A percentile compares a stretch with the other conserved stretches of the same genome.
Conservation (phyloP, 2,888 invertebrate species). For the Tetragonula carbonaria region DNA sequence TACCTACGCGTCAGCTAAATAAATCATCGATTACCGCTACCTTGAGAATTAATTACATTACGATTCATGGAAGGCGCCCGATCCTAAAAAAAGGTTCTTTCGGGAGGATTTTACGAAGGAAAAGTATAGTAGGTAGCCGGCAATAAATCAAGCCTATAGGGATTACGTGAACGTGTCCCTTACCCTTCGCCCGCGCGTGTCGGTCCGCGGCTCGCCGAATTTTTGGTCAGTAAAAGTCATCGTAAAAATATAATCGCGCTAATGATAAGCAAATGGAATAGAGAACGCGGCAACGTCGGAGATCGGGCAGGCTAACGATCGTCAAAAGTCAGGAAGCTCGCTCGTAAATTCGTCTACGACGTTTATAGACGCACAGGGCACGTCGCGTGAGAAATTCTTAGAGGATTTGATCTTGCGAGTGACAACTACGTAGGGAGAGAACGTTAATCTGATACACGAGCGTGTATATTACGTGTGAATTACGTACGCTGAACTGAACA, state of each 20-base stretch:
- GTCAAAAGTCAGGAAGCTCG: constrained; percentile 81
- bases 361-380: constrained; percentile 77
- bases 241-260: constrained; percentile 68
- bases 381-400: constrained; percentile 75
- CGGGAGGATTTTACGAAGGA: constrained; percentile 1
- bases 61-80: background rate
- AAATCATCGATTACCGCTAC: background rate
- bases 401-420: constrained; percentile 64
- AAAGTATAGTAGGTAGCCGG: constrained; percentile 47
- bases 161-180: constrained; percentile 12
- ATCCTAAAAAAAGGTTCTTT: background rate
- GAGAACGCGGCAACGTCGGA: constrained; percentile 50
- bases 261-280: constrained; percentile 70
- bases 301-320: constrained; percentile 59
- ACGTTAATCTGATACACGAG: constrained; percentile 46
- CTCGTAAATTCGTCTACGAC: constrained; percentile 81
- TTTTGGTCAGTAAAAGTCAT: constrained; percentile 60
- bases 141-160: constrained; percentile 45
- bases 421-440: background rate
- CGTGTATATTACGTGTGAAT: constrained; percentile 40
- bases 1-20: background rate
- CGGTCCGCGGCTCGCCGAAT: constrained; percentile 36
- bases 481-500: constrained; percentile 25
- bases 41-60: background rate
- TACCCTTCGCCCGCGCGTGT: background rate